Percentiles rank a stretch among this genome's conserved stretches.
Evolutionary conservation across 2,888 invertebrate species (phyloP).

Genomic region (Willowsia nigromaculata): DNA sequence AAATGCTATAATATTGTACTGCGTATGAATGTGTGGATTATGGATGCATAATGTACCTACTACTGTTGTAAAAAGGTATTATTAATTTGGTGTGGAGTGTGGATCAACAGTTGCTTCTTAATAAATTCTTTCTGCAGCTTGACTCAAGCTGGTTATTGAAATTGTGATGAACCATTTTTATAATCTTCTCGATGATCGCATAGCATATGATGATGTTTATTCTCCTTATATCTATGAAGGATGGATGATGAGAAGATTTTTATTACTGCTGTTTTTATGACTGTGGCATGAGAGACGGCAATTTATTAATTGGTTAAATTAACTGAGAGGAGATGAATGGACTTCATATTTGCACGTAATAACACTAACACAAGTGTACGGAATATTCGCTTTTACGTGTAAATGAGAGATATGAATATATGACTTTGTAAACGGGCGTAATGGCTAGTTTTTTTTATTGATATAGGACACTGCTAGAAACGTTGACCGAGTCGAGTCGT

Average conservation of each 20-base stretch:
- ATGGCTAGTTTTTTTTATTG: not conserved
- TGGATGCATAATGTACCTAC: too few relatives aligned
- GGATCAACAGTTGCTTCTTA: constrained; percentile 20
- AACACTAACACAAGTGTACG: not conserved
- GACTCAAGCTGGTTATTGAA: not conserved
- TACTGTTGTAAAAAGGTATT: not conserved
- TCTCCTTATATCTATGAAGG: not conserved
- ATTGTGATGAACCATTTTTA: constrained; percentile 23
- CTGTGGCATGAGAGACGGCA: constrained; percentile 42
- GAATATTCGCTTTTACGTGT: not conserved
- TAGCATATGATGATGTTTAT: not conserved
- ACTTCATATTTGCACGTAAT: constrained; percentile 36
- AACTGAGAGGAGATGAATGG: constrained; percentile 18
- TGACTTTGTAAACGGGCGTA: not conserved
- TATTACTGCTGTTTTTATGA: constrained; percentile 44
- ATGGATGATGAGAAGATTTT: constrained; percentile 8
- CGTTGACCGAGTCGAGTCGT: constrained; percentile 58
- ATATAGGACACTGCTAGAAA: not conserved
- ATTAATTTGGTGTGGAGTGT: constrained; percentile 53
- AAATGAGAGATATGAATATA: constrained; percentile 28
- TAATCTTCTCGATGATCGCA: constrained; percentile 5
- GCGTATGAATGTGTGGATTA: not conserved
- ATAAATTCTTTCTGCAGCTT: not conserved
- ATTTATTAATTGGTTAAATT: constrained; percentile 68
- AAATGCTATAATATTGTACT: not conserved